Evolutionary conservation across 2,888 invertebrate species (phyloP).

Genomic region (Drosophila conformis): DNA sequence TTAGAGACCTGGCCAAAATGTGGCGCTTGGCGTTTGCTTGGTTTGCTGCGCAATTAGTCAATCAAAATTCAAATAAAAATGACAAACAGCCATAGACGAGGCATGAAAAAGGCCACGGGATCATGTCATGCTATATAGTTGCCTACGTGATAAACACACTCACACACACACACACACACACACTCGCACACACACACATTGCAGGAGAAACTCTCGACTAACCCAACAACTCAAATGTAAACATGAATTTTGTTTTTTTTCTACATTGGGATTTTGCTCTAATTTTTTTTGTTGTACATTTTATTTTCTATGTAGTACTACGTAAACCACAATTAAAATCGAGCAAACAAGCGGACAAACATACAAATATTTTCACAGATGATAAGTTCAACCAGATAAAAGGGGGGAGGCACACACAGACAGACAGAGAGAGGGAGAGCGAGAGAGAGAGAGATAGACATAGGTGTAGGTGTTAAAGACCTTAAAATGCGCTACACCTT

Average conservation of each 20-base stretch:
- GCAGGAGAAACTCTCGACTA: conserved; percentile 23
- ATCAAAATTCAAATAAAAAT: conserved; percentile 76
- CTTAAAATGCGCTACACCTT: conserved; percentile 64
- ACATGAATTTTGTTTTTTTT: conserved; percentile 48
- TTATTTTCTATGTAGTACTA: conserved; percentile 53
- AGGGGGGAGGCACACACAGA: conserved; percentile 4
- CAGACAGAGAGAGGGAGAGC: conserved; percentile 1
- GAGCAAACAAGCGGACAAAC: conserved; percentile 67
- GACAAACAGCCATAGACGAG: conserved; percentile 51
- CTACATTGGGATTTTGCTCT: conserved; percentile 77
- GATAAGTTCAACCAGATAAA: conserved; percentile 66
- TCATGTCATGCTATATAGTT: conserved; percentile 62
- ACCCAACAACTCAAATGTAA: conserved; percentile 53
- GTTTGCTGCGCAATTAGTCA: conserved; percentile 78
- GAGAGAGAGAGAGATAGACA: conserved; percentile 4
- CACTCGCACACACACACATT: conserved; percentile 2
- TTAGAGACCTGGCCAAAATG: conserved; percentile 27
- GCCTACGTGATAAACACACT: conserved; percentile 63
- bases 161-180: conserved; percentile 22
- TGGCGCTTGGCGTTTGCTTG: conserved; percentile 54
- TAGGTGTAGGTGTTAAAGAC: conserved; percentile 73
- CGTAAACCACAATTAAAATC: conserved; percentile 76
- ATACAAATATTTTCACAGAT: conserved; percentile 82
- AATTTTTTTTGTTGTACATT: conserved; percentile 53
- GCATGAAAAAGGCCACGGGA: conserved; percentile 77